These are phyloP conservation scores for Borostomias antarcticus DNA, from an alignment of 2,797 vertebrate genomes.

Conservation along the genomic window DNA sequence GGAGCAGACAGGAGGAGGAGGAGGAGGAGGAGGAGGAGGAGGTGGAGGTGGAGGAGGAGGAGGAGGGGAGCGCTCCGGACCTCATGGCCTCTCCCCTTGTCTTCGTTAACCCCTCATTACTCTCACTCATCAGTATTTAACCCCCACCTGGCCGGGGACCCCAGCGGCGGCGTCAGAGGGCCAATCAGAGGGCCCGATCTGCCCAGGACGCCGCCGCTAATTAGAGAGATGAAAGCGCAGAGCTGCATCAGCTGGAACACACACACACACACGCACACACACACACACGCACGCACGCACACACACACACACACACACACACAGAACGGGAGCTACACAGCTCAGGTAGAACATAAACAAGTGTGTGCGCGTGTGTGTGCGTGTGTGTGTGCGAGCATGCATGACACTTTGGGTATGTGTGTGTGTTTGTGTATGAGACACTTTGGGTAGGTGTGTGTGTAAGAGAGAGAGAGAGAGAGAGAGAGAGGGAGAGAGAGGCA, in stretches of 20 bases:
- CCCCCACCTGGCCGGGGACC: conserved; percentile 26
- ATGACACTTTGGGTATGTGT: neutral
- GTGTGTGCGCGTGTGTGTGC: neutral
- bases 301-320: neutral
- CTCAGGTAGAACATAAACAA: conserved; percentile 1
- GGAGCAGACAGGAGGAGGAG: conserved; percentile 37
- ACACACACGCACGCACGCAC: neutral
- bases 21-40: conserved; percentile 27
- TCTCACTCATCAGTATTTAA: conserved; percentile 50
- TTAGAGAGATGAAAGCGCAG: conserved; percentile 68
- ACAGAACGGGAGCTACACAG: neutral
- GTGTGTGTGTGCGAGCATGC: conserved; percentile 17
- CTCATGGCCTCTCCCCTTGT: conserved; percentile 42
- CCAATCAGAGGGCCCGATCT: neutral
- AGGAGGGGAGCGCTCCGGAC: conserved; percentile 20
- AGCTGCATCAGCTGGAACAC: conserved; percentile 35
- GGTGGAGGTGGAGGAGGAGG: conserved; percentile 21
- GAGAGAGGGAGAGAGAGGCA: conserved; percentile 11
- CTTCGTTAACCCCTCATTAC: conserved; percentile 67
- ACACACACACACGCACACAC: conserved; percentile 10
- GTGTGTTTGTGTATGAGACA: conserved; percentile 9
- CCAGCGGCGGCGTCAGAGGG: neutral
- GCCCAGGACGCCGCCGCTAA: conserved; percentile 61
- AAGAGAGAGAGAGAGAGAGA: neutral
- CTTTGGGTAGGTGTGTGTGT: neutral